Evolutionary conservation across 2,888 invertebrate species (phyloP), one percentile per base, ranked within the genome.

Genomic region (Drosophila siamana): DNA sequence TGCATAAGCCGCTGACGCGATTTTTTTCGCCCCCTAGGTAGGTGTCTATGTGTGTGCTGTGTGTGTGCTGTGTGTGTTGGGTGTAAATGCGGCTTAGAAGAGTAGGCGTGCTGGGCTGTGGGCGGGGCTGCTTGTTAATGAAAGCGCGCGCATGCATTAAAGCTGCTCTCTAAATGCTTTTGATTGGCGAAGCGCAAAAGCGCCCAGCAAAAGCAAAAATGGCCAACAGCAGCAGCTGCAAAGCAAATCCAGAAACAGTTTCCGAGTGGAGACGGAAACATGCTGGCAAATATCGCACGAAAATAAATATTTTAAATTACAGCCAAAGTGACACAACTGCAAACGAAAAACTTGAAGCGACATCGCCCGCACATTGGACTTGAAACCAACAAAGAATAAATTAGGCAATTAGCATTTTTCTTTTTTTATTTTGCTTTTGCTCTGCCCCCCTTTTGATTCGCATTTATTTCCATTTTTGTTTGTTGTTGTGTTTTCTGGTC

Each of bases 1-100:
- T 88, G 85, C 85, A 88, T 85, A 85, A 88, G 85, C 85, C 77
- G 89, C 87, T 85, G 87, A 85, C 77, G 85, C 87, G 87, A 88
- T 88, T 88, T 84, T 80, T 88, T 84, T 48, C 48, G 19, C 61
- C 56, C 59, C 22, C 41, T 61, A 75, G 72, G 59, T 67, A 28
- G 56, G 43, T 44, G 38, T 56, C 30, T n/a, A n/a, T n/a, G n/a
- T n/a, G n/a, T n/a, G n/a, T n/a, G n/a, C n/a, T n/a, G n/a, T n/a
- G n/a, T n/a, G n/a, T n/a, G n/a, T n/a, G n/a, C n/a, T 48, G n/a
- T 62, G 22, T 28, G 41, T 60, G 47, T 43, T 26, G 26, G 77
- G 74, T 69, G 62, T 71, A 82, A 77, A 76, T 81, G 61, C 79
- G 71, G 84, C 85, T 88, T 88, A 88, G 88, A 84, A 76, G 74